Conservation (phyloP, 2,113 vertebrate genomes). For the Centropus unirufus region DNA sequence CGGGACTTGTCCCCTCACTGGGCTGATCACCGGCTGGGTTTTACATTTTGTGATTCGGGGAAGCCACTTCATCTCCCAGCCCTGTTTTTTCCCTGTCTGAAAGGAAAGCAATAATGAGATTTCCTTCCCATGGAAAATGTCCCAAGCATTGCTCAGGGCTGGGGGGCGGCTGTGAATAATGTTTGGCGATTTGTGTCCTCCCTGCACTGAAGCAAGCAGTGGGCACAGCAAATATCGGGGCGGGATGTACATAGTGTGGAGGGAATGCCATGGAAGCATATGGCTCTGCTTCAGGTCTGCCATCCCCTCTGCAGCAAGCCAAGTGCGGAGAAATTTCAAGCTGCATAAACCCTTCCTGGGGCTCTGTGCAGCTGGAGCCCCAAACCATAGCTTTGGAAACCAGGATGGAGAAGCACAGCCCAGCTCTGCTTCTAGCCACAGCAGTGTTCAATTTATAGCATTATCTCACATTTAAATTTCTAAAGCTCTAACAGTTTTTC, state of each 20-base stretch:
- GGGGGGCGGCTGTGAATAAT: background rate
- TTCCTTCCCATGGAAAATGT: background rate
- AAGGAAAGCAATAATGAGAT: background rate
- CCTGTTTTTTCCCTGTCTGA: background rate
- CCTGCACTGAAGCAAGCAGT: background rate
- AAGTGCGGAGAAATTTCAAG: background rate
- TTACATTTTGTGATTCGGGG: background rate
- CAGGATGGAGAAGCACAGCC: background rate
- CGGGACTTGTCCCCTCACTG: rapidly evolving
- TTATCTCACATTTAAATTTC: background rate
- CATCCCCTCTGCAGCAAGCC: background rate
- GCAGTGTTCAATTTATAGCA: background rate
- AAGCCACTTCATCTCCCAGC: background rate
- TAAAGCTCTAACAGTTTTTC: background rate
- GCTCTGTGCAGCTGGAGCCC: background rate
- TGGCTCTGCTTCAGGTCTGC: background rate
- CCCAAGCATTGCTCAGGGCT: background rate
- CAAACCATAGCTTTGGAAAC: background rate
- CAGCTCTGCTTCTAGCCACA: background rate
- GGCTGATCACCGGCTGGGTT: background rate
- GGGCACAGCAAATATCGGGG: background rate
- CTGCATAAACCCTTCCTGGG: rapidly evolving
- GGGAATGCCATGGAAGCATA: rapidly evolving
- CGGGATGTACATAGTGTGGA: rapidly evolving
- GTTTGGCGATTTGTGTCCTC: background rate